A percentile compares a stretch with the other conserved stretches of the same genome.
Evolutionary conservation across 2,113 vertebrate genomes (phyloP).

Genomic region (Panthera leo): DNA sequence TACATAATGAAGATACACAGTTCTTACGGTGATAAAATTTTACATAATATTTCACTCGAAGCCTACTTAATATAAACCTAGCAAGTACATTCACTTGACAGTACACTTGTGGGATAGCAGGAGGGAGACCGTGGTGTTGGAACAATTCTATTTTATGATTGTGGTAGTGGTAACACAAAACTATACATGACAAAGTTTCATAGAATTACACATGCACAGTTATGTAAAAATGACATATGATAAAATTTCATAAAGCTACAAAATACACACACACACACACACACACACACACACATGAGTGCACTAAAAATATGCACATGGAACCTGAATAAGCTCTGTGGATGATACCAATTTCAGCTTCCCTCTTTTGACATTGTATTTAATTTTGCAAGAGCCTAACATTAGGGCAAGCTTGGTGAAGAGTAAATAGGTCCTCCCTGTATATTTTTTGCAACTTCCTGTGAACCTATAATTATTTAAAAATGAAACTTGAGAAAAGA

Average conservation of each 20-base stretch:
- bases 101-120: background rate
- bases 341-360: background rate
- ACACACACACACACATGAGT: background rate
- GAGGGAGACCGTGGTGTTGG: background rate
- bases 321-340: background rate
- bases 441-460: background rate
- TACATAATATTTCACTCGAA: background rate
- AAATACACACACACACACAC: background rate
- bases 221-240: background rate
- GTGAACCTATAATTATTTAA: background rate
- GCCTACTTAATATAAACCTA: background rate
- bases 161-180: background rate
- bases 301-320: background rate
- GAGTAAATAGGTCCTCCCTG: background rate
- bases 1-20: background rate
- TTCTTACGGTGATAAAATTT: background rate
- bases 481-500: background rate
- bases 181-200: background rate
- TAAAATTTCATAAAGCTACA: background rate
- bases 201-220: background rate
- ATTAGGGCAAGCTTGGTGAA: background rate
- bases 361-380: background rate
- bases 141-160: background rate
- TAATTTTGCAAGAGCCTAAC: background rate
- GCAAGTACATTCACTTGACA: background rate